phyloP scores from a whole-genome alignment of 1,140 invertebrate genomes.

The Ganaspis sp. region DNA sequence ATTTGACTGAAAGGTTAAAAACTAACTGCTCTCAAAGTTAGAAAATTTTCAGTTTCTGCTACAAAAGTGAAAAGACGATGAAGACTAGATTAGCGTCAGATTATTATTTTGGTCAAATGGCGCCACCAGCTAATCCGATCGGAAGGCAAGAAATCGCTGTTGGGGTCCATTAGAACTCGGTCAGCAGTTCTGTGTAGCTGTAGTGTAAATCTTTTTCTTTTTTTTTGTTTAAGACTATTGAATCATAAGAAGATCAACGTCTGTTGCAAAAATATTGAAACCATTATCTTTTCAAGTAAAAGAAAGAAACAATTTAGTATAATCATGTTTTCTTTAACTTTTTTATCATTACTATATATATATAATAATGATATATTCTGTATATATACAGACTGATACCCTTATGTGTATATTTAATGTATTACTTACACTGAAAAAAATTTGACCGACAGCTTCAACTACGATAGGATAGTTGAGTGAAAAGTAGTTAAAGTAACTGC shows the following conservation, averaged over 20 bases:
- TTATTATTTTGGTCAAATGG: constrained; percentile 43
- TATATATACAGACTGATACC: too few species aligned
- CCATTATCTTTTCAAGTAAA: constrained; percentile 7
- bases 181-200: background rate
- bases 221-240: constrained; percentile 27
- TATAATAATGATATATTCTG: too few species aligned
- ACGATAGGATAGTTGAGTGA: too few species aligned
- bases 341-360: too few species aligned
- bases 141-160: constrained; percentile 23
- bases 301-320: too few species aligned
- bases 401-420: too few species aligned
- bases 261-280: background rate
- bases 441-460: too few species aligned
- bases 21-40: constrained; percentile 30
- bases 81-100: constrained; percentile 51
- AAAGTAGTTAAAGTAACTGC: too few species aligned
- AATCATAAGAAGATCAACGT: background rate
- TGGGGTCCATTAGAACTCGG: background rate
- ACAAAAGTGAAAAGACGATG: constrained; percentile 29
- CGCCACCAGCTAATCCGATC: constrained; percentile 53
- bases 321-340: too few species aligned
- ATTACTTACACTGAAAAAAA: too few species aligned
- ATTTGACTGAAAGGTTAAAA: constrained; percentile 36
- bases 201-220: constrained; percentile 25
- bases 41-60: constrained; percentile 2